These are phyloP conservation scores for Antitype chi DNA, from an alignment of 2,888 invertebrate species.

Conservation along the genomic window DNA sequence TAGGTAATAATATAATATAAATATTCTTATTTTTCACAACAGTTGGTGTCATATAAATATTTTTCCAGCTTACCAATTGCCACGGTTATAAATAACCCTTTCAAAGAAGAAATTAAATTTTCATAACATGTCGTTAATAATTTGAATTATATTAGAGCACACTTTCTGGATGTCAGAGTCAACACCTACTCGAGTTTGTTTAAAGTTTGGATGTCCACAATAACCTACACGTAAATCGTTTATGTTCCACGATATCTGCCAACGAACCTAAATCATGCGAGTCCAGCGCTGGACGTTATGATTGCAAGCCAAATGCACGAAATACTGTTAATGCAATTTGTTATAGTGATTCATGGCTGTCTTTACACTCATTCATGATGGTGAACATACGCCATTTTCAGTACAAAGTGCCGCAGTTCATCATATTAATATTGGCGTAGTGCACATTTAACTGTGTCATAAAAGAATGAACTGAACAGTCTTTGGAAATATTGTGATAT, in stretches of 20 bases:
- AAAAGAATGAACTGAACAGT: background rate
- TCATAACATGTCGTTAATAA: slow-evolving; percentile 53
- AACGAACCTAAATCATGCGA: slow-evolving; percentile 72
- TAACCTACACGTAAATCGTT: slow-evolving; percentile 59
- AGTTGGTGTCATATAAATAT: slow-evolving; percentile 23
- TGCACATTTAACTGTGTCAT: slow-evolving; percentile 1
- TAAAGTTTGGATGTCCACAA: slow-evolving; percentile 65
- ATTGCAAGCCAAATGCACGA: slow-evolving; percentile 70
- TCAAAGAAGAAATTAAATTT: slow-evolving; percentile 50
- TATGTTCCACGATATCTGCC: slow-evolving; percentile 68
- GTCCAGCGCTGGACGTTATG: slow-evolving; percentile 63
- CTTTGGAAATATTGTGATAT: background rate
- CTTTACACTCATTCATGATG: slow-evolving; percentile 40
- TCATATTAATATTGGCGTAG: slow-evolving; percentile 17
- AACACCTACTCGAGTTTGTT: slow-evolving; percentile 67
- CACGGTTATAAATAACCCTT: slow-evolving; percentile 46
- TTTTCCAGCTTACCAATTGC: slow-evolving; percentile 16
- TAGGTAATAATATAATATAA: slow-evolving; percentile 14
- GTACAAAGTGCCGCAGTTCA: slow-evolving; percentile 25
- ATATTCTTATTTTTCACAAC: slow-evolving; percentile 40
- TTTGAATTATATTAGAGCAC: slow-evolving; percentile 51
- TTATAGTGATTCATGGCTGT: slow-evolving; percentile 52
- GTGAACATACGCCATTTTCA: slow-evolving; percentile 25
- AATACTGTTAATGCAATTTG: slow-evolving; percentile 59
- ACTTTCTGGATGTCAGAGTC: slow-evolving; percentile 64